phyloP scores from a whole-genome alignment of 2,797 vertebrate species.

The Hyperoplus immaculatus region DNA sequence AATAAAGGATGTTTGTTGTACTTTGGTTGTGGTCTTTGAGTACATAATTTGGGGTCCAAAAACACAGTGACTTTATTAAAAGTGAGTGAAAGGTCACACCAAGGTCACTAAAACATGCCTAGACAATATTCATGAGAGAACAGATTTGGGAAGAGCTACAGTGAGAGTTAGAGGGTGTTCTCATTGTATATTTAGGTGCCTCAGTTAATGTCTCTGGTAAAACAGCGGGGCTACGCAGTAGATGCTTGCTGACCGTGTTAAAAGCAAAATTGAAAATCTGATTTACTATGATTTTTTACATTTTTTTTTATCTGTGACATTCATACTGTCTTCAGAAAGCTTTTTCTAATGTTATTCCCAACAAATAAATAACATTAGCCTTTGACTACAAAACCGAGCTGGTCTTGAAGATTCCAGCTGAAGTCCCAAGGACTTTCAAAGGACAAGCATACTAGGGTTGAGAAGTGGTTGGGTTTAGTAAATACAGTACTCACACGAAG shows the following conservation, averaged over 20 bases:
- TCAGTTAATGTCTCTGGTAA: constrained; percentile 10
- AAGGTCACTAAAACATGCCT: not conserved
- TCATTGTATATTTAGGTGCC: not conserved
- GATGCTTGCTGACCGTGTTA: not conserved
- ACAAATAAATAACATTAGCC: constrained; percentile 12
- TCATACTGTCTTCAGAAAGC: constrained; percentile 12
- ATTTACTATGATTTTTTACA: not conserved
- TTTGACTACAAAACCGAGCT: not conserved
- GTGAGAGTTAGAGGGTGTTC: not conserved
- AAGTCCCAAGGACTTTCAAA: constrained; percentile 10
- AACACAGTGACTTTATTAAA: not conserved
- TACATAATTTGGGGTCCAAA: no score
- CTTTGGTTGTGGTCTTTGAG: no score
- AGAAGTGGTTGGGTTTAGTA: constrained; percentile 9
- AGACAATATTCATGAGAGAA: not conserved
- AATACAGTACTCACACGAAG: not conserved
- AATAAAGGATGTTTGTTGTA: no score
- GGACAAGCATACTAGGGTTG: constrained; percentile 4
- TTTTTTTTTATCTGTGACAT: not conserved
- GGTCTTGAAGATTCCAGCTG: not conserved
- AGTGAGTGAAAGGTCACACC: not conserved
- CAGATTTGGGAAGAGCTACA: not conserved
- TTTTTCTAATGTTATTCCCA: constrained; percentile 8
- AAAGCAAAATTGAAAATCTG: not conserved
- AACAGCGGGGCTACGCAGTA: not conserved